Evolutionary conservation across 1,140 invertebrate genomes (phyloP), one percentile per base, ranked within the genome.

Genomic region (Caenorhabditis briggsae): DNA sequence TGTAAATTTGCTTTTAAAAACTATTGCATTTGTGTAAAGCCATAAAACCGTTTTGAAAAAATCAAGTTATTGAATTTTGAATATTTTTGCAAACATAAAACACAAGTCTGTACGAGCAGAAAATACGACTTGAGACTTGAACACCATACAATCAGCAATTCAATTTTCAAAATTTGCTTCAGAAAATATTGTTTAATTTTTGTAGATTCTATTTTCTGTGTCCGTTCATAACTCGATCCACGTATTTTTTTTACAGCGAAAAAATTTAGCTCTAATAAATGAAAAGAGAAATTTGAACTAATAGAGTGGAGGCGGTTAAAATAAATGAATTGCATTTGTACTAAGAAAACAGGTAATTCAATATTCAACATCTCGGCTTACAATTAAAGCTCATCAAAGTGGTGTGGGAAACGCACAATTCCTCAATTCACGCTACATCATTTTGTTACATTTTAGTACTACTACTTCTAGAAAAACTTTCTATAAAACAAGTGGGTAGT

Each of bases 301-400:
- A 23, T 23, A 33, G 33, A 50, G 46, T 78, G 70, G 70, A 78
- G 70, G 70, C 70, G 70, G 70, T 23, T 9, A n/a, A 6, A 70
- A 50, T 8, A 50, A 78, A 78, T 12, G 18, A 53, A 48, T 48
- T 78, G 43, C 3, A 46, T 41, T 78, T 78, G 70, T 78, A 50
- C 46, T 50, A 78, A 43, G 70, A 78, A 78, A 78, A 41, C 43
- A 78, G 70, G 70, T 50, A 78, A 78, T 78, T 78, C 70, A 78
- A 78, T 78, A 78, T 78, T 41, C 70, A 23, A 23, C 46, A 78
- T 78, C 70, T 78, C 70, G 33, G 43, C 23, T 78, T 78, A 50
- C 70, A 78, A 78, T 78, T 78, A 78, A 48, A 50, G 46, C 70
- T 50, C 70, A 48, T 50, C 70, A 78, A 59, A 83, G 55, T 83